A percentile compares a stretch with the other conserved stretches of the same genome.
Conservation (phyloP, 2,113 vertebrate genomes). For the Climacteris rufus region DNA sequence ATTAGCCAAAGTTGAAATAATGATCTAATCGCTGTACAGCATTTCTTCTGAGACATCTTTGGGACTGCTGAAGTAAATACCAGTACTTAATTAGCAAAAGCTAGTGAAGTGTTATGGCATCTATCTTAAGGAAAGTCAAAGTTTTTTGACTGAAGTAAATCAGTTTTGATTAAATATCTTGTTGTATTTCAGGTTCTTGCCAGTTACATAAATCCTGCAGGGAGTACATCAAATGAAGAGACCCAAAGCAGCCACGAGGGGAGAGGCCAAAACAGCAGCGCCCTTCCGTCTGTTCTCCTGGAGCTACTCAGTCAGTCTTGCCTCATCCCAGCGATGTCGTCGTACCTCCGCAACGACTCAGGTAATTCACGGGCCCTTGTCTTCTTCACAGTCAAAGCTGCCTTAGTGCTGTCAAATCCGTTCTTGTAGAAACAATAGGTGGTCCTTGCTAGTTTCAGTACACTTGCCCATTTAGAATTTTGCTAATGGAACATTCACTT, state of each 20-base stretch:
- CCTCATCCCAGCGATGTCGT: conserved; percentile 98
- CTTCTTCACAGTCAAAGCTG: neutral
- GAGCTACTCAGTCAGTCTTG: conserved; percentile 96
- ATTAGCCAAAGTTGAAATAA: neutral
- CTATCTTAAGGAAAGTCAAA: neutral
- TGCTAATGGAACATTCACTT: neutral
- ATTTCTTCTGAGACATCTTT: neutral
- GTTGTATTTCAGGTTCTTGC: conserved; percentile 85
- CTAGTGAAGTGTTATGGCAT: neutral
- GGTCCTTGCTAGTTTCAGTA: neutral
- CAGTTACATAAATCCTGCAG: conserved; percentile 95
- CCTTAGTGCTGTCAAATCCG: neutral
- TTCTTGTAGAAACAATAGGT: neutral
- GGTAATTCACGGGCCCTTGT: conserved; percentile 73
- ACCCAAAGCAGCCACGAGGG: conserved; percentile 75
- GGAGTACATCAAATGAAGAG: conserved; percentile 80
- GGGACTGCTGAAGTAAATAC: neutral
- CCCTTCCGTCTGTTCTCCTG: conserved; percentile 88
- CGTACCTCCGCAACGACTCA: conserved; percentile 96
- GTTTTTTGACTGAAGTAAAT: neutral
- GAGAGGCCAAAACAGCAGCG: conserved; percentile 85
- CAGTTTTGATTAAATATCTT: neutral
- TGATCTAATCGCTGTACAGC: neutral
- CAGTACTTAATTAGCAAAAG: neutral
- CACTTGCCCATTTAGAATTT: neutral